Evolutionary conservation across 1,140 invertebrate genomes (phyloP).

Genomic region (Phymorhynchus buccinoides): DNA sequence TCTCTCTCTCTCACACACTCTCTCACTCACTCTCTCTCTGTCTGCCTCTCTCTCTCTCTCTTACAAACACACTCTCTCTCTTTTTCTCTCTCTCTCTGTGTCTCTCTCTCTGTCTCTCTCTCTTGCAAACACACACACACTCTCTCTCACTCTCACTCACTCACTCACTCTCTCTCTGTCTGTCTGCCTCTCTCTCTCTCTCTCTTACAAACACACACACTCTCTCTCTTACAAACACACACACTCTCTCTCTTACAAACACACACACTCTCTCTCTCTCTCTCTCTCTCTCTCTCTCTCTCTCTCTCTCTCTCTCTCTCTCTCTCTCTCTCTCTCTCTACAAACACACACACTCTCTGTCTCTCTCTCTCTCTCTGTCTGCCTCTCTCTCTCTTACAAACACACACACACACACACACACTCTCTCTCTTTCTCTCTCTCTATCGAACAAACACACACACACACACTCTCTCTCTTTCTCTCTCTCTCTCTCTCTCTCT

Average conservation of each 20-base stretch:
- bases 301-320: background rate
- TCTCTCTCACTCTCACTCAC: background rate
- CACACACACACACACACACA: background rate
- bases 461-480: background rate
- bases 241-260: too few species aligned
- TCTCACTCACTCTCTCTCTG: background rate
- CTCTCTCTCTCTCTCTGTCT: too few species aligned
- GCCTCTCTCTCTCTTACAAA: background rate
- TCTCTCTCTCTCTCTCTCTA: background rate
- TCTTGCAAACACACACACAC: background rate
- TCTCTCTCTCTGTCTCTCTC: constrained; percentile 1
- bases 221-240: too few species aligned
- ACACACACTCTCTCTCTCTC: too few species aligned
- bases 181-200: too few species aligned
- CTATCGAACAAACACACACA: too few species aligned
- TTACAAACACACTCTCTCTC: too few species aligned
- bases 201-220: too few species aligned
- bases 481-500: background rate
- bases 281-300: background rate
- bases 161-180: background rate
- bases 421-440: background rate
- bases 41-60: background rate
- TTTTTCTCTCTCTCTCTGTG: background rate
- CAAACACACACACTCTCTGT: background rate
- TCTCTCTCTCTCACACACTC: background rate